phyloP scores from a whole-genome alignment of 2,888 invertebrate genomes.

The Torymus auratus region DNA sequence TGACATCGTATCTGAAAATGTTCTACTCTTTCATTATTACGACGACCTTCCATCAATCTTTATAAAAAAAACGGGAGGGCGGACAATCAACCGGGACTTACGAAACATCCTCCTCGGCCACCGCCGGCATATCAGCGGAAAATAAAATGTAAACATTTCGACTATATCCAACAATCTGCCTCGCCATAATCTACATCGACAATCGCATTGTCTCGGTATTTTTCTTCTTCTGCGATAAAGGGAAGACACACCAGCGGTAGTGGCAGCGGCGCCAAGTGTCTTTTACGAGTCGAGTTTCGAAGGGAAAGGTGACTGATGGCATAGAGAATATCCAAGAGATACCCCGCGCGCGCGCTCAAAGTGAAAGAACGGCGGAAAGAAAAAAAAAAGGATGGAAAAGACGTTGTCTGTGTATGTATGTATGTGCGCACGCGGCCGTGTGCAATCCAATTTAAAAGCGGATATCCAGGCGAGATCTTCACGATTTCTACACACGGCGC shows the following conservation, averaged over 20 bases:
- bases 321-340: constrained; percentile 10
- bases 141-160: constrained; percentile 55
- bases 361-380: constrained; percentile 32
- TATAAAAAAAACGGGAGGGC: background rate
- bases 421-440: constrained; percentile 33
- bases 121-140: background rate
- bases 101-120: constrained; percentile 2
- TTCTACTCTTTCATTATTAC: too few species aligned
- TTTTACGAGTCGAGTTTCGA: constrained; percentile 40
- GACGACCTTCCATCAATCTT: too few species aligned
- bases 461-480: constrained; percentile 76
- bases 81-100: constrained; percentile 9
- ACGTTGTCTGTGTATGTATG: constrained; percentile 7
- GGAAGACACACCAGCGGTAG: constrained; percentile 1
- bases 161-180: background rate
- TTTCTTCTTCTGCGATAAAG: constrained; percentile 18
- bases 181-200: constrained; percentile 38
- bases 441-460: constrained; percentile 74
- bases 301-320: constrained; percentile 49
- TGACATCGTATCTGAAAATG: too few species aligned
- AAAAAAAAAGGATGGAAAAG: constrained; percentile 58
- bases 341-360: background rate
- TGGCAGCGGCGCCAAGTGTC: constrained; percentile 25
- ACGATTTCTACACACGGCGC: constrained; percentile 76
- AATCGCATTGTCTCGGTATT: constrained; percentile 47